Evolutionary conservation across 2,113 vertebrate species (phyloP).

Genomic region (Etia nguti): DNA sequence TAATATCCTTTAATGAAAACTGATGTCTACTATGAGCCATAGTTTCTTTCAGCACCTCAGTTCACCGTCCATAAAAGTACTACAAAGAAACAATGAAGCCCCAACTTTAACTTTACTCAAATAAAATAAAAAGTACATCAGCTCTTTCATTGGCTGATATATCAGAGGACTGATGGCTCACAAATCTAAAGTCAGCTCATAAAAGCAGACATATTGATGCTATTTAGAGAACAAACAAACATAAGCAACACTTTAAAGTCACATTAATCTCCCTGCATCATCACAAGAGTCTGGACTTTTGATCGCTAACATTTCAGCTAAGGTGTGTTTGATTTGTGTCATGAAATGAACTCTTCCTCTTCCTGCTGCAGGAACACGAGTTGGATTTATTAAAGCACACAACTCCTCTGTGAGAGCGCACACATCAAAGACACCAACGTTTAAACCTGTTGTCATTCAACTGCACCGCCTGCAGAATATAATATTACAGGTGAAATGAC

Average conservation of each 20-base stretch:
- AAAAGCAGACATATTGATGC: background rate
- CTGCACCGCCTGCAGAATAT: background rate
- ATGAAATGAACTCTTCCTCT: background rate
- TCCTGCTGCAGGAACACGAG: background rate
- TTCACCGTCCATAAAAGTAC: background rate
- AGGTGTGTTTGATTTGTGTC: background rate
- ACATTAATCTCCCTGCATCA: background rate
- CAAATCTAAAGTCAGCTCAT: background rate
- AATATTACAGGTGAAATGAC: background rate
- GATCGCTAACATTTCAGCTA: accelerated
- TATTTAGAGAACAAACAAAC: background rate
- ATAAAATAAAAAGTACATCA: background rate
- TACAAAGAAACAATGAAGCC: background rate
- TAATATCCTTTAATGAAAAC: too few relatives aligned
- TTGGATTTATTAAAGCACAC: background rate
- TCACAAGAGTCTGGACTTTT: background rate
- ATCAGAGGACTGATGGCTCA: background rate
- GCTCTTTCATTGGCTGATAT: background rate
- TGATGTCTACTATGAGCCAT: background rate
- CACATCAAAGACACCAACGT: background rate
- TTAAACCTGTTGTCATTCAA: background rate
- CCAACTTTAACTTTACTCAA: background rate
- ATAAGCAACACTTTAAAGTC: background rate
- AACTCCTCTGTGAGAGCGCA: background rate
- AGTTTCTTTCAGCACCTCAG: background rate